These are phyloP conservation scores for Macquaria australasica DNA, from an alignment of 2,113 vertebrate genomes.

Conservation along the genomic window DNA sequence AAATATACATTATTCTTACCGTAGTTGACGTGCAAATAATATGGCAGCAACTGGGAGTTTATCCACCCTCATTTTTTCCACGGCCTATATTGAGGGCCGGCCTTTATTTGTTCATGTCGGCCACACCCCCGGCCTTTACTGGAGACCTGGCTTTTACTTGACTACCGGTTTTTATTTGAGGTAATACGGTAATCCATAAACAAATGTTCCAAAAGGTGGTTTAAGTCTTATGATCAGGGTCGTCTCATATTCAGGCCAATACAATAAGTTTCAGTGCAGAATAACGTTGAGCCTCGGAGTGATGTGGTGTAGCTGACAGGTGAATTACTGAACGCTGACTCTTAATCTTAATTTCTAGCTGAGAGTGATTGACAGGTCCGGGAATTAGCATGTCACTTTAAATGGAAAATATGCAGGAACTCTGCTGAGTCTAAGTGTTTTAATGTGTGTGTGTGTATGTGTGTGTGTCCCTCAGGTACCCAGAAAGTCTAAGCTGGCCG, in stretches of 20 bases:
- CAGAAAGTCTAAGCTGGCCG: slow-evolving; percentile 95
- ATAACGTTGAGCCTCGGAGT: not conserved
- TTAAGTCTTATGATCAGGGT: not conserved
- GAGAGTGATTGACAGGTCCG: slow-evolving; percentile 29
- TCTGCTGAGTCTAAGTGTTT: slow-evolving; percentile 19
- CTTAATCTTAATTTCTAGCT: slow-evolving; percentile 33
- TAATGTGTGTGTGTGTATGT: slow-evolving; percentile 1
- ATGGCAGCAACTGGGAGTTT: no score
- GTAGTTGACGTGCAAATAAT: no score
- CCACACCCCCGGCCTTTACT: no score
- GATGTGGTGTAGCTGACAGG: slow-evolving; percentile 16
- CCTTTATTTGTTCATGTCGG: no score
- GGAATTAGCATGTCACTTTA: slow-evolving; percentile 27
- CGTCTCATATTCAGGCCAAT: not conserved
- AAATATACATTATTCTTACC: no score
- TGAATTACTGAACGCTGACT: slow-evolving; percentile 29
- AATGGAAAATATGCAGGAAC: slow-evolving; percentile 12
- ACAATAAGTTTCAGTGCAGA: not conserved
- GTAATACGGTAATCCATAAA: no score
- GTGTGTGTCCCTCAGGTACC: slow-evolving; percentile 87
- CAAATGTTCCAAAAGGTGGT: no score
- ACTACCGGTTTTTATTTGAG: no score
- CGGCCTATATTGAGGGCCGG: no score
- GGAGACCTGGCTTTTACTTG: no score
- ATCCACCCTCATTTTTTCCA: no score